Percentiles rank a stretch among this genome's conserved stretches.
phyloP scores from a whole-genome alignment of 2,888 invertebrate genomes.

The Mesorhabditis spiculigera region DNA sequence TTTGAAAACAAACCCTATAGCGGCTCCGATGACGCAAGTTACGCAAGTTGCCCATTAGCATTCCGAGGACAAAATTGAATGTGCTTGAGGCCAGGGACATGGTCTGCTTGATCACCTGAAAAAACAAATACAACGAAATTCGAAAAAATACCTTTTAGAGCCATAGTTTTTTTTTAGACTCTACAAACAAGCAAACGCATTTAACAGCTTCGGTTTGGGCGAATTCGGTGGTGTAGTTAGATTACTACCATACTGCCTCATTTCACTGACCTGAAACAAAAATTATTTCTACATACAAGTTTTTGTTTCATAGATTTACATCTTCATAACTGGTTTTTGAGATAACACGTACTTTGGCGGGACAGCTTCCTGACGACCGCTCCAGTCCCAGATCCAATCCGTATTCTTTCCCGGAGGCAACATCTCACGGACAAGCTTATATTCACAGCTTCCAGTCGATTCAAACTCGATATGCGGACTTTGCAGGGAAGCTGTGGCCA shows the following conservation, averaged over 20 bases:
- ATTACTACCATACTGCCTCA: slow-evolving; percentile 47
- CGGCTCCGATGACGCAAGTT: slow-evolving; percentile 82
- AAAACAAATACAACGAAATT: no score
- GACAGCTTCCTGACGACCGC: slow-evolving; percentile 81
- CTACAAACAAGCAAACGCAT: slow-evolving; percentile 12
- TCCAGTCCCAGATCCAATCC: slow-evolving; percentile 89
- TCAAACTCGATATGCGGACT: slow-evolving; percentile 58
- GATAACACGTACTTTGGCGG: slow-evolving; percentile 75
- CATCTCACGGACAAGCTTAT: slow-evolving; percentile 53
- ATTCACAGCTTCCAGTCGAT: slow-evolving; percentile 54
- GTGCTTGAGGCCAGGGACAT: no score
- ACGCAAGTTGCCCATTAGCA: slow-evolving; percentile 86
- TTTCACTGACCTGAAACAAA: slow-evolving; percentile 14
- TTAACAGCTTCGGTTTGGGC: slow-evolving; percentile 48
- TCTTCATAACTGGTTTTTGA: neutral
- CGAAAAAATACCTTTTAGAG: no score
- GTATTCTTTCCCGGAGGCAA: slow-evolving; percentile 62
- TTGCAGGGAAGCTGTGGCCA: slow-evolving; percentile 67
- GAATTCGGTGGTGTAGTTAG: slow-evolving; percentile 58
- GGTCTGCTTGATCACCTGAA: no score
- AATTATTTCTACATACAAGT: neutral
- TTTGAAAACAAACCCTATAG: slow-evolving; percentile 72
- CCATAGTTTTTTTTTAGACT: no score
- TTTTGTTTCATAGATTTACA: neutral
- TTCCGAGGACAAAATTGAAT: slow-evolving; percentile 71